phyloP scores from a whole-genome alignment of 2,888 invertebrate species.

The Mimachlamys varia region DNA sequence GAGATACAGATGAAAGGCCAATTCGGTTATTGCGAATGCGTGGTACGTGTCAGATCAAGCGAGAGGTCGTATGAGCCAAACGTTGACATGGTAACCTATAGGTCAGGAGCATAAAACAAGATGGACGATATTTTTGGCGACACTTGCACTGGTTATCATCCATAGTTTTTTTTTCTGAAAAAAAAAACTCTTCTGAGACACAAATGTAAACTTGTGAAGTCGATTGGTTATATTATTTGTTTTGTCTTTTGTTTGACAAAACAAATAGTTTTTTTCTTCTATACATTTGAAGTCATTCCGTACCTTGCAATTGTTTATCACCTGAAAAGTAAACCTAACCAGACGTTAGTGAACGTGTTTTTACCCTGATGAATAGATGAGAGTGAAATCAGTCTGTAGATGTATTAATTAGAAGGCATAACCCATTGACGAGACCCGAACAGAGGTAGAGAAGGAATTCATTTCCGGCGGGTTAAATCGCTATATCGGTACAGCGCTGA shows the following conservation, averaged over 20 bases:
- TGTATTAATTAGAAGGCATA: constrained; percentile 15
- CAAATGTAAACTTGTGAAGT: background rate
- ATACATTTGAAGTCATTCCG: background rate
- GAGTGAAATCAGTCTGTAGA: background rate
- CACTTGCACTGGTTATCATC: too few species aligned
- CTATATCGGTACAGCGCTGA: background rate
- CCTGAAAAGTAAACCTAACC: background rate
- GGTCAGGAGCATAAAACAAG: background rate
- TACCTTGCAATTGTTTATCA: background rate
- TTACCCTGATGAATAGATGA: constrained; percentile 13
- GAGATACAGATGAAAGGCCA: background rate
- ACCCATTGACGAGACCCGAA: background rate
- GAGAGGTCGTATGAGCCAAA: background rate
- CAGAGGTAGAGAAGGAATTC: background rate
- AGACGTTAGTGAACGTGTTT: background rate
- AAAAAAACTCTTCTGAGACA: background rate
- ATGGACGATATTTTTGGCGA: too few species aligned
- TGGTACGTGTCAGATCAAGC: background rate
- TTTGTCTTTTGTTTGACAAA: background rate
- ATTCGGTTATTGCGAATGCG: background rate
- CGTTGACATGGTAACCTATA: background rate
- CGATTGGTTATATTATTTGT: background rate
- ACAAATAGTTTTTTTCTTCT: background rate
- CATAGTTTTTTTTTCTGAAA: background rate
- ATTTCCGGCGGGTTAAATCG: constrained; percentile 27